Percentiles rank a stretch among this genome's conserved stretches.
Evolutionary conservation across 2,888 invertebrate species (phyloP).

Genomic region (Drosophila bunnanda): DNA sequence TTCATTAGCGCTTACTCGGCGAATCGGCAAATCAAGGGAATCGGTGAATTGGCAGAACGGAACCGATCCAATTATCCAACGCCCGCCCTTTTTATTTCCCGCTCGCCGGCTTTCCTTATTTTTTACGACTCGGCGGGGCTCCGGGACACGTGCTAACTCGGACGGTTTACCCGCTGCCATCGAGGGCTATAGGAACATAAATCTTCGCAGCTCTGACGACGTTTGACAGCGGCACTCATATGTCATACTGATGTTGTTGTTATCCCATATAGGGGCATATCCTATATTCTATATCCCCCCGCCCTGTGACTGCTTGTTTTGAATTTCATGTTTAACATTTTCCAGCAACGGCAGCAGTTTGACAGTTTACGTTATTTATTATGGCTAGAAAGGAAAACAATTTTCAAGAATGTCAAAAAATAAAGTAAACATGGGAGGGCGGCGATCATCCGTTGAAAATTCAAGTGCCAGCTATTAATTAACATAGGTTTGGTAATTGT

Average conservation of each 20-base stretch:
- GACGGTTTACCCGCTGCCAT: constrained; percentile 9
- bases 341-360: constrained; percentile 47
- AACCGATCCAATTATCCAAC: constrained; percentile 33
- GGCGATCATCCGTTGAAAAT: neutral
- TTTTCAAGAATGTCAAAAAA: constrained; percentile 16
- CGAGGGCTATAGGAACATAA: constrained; percentile 34
- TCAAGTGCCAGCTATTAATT: neutral
- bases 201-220: constrained; percentile 45
- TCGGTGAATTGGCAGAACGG: constrained; percentile 32
- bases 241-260: constrained; percentile 37
- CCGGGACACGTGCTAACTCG: constrained; percentile 29
- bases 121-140: constrained; percentile 20
- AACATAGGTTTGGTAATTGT: neutral
- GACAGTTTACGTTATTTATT: constrained; percentile 57
- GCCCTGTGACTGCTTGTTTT: constrained; percentile 26
- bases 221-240: constrained; percentile 52
- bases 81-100: neutral
- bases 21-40: constrained; percentile 10
- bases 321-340: constrained; percentile 52
- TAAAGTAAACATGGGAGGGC: neutral
- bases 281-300: constrained; percentile 3
- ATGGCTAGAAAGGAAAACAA: constrained; percentile 33
- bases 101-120: neutral
- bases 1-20: constrained; percentile 41
- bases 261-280: neutral